Conservation (phyloP, 2,888 invertebrate genomes). For the Heteropelma amictum region DNA sequence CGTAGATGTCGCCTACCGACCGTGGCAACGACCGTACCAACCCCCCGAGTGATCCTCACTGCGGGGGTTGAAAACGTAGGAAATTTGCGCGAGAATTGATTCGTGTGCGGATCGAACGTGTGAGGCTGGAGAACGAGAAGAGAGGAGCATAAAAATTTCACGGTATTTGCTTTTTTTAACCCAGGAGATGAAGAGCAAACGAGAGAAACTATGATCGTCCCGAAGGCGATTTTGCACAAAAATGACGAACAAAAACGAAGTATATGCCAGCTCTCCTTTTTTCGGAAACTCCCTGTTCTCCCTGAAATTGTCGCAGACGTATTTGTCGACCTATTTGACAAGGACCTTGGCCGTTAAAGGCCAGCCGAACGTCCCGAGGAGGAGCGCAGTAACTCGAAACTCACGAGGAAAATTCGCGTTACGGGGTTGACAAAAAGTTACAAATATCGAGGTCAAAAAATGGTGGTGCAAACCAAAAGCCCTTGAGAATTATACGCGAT, state of each 20-base stretch:
- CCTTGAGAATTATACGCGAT: constrained; percentile 38
- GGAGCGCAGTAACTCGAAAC: constrained; percentile 38
- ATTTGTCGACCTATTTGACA: constrained; percentile 44
- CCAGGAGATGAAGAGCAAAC: too few species aligned
- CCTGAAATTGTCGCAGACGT: constrained; percentile 13
- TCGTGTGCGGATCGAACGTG: not conserved
- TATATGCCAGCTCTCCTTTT: not conserved
- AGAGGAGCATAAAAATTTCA: not conserved
- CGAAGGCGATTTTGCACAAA: too few species aligned
- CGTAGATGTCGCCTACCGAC: constrained; percentile 46
- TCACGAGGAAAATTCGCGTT: constrained; percentile 16
- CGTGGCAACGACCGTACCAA: constrained; percentile 4
- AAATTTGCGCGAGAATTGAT: constrained; percentile 12
- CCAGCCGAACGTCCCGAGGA: not conserved
- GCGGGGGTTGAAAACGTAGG: constrained; percentile 34
- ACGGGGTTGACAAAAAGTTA: constrained; percentile 35
- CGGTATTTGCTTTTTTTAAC: too few species aligned
- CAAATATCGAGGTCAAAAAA: too few species aligned
- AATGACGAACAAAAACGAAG: too few species aligned
- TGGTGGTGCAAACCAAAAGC: constrained; percentile 15
- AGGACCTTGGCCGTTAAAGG: constrained; percentile 52
- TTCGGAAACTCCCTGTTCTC: not conserved
- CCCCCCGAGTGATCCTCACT: not conserved
- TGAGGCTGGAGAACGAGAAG: not conserved
- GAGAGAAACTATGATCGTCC: too few species aligned